Evolutionary conservation across 2,113 vertebrate genomes (phyloP).

Genomic region (Aplodontia rufa): DNA sequence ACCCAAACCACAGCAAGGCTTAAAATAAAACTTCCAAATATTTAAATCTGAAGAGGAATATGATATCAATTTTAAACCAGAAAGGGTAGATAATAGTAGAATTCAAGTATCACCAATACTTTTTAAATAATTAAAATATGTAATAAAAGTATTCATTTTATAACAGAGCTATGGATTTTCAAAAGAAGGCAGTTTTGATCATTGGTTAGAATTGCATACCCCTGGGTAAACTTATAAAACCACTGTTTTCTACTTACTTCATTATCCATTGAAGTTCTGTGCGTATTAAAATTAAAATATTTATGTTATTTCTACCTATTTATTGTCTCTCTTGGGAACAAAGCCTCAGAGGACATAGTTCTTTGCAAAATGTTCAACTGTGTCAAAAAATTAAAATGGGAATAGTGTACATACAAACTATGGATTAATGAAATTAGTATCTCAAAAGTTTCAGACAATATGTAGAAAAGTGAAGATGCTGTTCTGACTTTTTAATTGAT

Average conservation of each 20-base stretch:
- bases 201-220: neutral
- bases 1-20: neutral
- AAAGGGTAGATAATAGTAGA: neutral
- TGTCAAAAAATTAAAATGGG: neutral
- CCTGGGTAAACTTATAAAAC: neutral
- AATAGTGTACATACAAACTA: neutral
- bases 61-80: neutral
- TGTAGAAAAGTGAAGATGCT: neutral
- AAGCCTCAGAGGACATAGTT: neutral
- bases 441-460: constrained; percentile 18
- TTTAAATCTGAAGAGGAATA: neutral
- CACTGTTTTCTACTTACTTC: neutral
- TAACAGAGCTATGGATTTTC: neutral
- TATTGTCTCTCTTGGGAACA: neutral
- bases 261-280: neutral
- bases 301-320: neutral
- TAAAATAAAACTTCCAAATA: neutral
- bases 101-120: neutral
- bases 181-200: neutral
- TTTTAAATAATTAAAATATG: neutral
- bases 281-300: neutral
- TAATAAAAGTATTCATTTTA: neutral
- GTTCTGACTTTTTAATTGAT: neutral
- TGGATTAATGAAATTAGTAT: neutral
- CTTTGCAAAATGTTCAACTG: neutral